Evolutionary conservation across 2,113 vertebrate genomes (phyloP).

Genomic region (Mobula hypostoma): DNA sequence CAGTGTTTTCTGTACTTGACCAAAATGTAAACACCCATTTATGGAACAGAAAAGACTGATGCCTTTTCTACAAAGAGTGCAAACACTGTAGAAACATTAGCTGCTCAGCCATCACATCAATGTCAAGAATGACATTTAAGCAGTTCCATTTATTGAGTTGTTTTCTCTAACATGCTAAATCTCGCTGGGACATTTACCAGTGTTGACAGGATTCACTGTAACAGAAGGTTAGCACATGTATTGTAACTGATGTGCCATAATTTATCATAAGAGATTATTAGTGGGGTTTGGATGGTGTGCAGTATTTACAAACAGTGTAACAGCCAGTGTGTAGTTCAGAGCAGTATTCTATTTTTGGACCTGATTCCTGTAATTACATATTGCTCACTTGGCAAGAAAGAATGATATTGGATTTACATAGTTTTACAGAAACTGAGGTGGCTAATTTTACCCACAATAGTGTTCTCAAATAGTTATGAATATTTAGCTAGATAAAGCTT

Average conservation of each 20-base stretch:
- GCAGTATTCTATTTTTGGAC: background rate
- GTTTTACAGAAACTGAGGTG: background rate
- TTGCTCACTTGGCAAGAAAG: background rate
- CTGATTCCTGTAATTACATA: background rate
- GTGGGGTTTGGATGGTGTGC: background rate
- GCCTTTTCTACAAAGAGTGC: background rate
- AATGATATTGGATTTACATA: background rate
- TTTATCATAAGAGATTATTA: background rate
- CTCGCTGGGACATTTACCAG: background rate
- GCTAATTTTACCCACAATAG: background rate
- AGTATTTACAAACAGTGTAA: background rate
- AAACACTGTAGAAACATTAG: background rate
- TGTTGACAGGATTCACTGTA: background rate
- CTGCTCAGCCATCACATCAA: background rate
- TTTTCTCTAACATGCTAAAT: background rate
- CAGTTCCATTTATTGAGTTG: background rate
- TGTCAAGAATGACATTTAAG: background rate
- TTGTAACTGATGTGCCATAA: background rate
- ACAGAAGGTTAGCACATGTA: background rate
- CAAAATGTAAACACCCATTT: background rate
- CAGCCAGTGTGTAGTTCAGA: background rate
- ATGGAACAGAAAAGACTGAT: background rate
- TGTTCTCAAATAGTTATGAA: background rate
- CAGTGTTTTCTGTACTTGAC: background rate
- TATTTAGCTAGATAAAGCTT: background rate